Percentiles rank a stretch among this genome's conserved stretches.
Conservation (phyloP, 2,113 vertebrate species). For the Trachemys scripta region DNA sequence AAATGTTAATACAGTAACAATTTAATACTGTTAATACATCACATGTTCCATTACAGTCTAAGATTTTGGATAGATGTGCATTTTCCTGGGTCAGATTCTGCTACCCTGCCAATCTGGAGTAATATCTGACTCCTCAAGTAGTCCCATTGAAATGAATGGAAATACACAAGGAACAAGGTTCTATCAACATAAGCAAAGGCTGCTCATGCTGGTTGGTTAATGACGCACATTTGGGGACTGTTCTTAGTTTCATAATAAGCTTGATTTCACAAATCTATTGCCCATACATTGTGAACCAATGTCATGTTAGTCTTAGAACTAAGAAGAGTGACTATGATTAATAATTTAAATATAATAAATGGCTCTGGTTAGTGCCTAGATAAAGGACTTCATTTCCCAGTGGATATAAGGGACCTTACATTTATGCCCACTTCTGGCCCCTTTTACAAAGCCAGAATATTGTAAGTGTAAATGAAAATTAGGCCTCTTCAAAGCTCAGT, state of each 20-base stretch:
- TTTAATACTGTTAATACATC: neutral
- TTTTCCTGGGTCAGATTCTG: neutral
- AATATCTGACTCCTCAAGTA: neutral
- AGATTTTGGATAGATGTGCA: neutral
- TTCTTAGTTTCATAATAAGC: neutral
- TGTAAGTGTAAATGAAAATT: neutral
- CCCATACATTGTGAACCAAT: neutral
- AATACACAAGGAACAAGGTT: neutral
- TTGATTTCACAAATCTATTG: neutral
- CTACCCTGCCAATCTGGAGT: neutral
- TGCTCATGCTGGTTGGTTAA: neutral
- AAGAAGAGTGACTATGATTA: neutral
- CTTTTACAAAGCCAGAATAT: neutral
- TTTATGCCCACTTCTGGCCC: neutral
- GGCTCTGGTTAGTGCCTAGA: neutral
- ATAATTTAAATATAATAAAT: slow-evolving; percentile 5
- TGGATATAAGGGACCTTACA: neutral
- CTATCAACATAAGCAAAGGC: neutral
- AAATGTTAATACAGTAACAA: neutral
- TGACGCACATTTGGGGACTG: neutral
- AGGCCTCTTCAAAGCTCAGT: neutral
- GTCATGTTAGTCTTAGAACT: neutral
- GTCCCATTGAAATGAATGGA: neutral
- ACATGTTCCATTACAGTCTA: accelerated
- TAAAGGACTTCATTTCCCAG: neutral